phyloP scores from a whole-genome alignment of 2,113 vertebrate species.

The Lathamus discolor region DNA sequence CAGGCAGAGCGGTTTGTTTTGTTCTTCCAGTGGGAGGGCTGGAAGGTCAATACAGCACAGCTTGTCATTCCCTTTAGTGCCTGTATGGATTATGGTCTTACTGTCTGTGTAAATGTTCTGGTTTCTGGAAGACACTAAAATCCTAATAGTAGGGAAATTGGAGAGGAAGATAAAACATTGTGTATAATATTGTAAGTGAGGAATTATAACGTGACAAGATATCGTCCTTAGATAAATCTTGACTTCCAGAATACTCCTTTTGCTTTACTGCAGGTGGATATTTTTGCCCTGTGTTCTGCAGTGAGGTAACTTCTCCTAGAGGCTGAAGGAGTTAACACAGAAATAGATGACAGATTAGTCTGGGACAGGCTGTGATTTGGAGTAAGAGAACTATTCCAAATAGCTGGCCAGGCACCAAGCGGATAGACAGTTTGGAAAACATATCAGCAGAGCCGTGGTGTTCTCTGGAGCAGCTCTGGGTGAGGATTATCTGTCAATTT shows the following conservation, averaged over 20 bases:
- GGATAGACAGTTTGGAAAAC: background rate
- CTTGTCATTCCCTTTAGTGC: background rate
- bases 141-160: background rate
- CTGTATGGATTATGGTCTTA: background rate
- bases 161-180: background rate
- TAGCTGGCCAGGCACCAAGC: conserved; percentile 2
- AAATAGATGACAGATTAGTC: conserved; percentile 16
- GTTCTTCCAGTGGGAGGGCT: background rate
- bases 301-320: background rate
- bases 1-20: background rate
- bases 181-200: background rate
- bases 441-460: background rate
- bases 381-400: conserved; percentile 25
- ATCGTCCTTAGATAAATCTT: background rate
- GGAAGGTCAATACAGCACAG: background rate
- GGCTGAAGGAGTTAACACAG: conserved; percentile 34
- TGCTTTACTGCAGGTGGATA: background rate
- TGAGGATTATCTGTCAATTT: conserved; percentile 11
- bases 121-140: background rate
- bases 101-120: background rate
- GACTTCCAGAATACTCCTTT: background rate
- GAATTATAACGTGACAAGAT: background rate
- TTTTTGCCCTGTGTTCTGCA: background rate
- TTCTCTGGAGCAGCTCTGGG: conserved; percentile 14
- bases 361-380: conserved; percentile 41